Percentiles rank a stretch among this genome's conserved stretches.
Conservation (phyloP, 1,140 invertebrate species). For the Eumeta japonica region DNA sequence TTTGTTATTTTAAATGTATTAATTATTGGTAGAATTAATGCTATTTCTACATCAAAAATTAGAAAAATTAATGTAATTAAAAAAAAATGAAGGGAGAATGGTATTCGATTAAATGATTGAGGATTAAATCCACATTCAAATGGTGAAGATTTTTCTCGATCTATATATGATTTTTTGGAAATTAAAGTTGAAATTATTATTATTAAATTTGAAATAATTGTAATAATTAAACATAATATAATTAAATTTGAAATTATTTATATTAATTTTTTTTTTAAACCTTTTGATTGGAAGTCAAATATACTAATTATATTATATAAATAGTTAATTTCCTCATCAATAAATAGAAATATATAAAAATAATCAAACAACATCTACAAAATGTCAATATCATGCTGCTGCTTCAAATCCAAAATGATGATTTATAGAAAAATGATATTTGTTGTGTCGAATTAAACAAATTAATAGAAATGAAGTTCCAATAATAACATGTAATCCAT, state of each 20-base stretch:
- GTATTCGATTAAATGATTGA: conserved; percentile 53
- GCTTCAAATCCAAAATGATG: conserved; percentile 72
- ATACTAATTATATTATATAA: conserved; percentile 68
- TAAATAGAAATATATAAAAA: conserved; percentile 69
- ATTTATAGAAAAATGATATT: conserved; percentile 58
- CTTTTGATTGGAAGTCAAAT: conserved; percentile 69
- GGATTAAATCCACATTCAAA: conserved; percentile 67
- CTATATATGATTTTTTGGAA: conserved; percentile 57
- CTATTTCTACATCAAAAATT: conserved; percentile 68
- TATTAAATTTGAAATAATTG: conserved; percentile 44
- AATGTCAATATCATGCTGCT: conserved; percentile 72
- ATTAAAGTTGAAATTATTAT: conserved; percentile 50
- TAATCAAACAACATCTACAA: conserved; percentile 73
- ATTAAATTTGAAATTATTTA: conserved; percentile 50
- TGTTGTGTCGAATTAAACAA: conserved; percentile 55
- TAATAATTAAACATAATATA: conserved; percentile 37
- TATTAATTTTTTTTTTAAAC: conserved; percentile 53
- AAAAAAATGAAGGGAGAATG: conserved; percentile 64
- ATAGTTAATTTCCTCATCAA: conserved; percentile 63
- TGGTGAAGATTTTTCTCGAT: conserved; percentile 60
- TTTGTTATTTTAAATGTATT: conserved; percentile 35
- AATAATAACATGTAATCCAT: conserved; percentile 72
- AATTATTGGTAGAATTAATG: conserved; percentile 58
- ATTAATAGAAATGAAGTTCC: conserved; percentile 64
- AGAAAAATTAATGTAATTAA: conserved; percentile 65